A percentile compares a stretch with the other conserved stretches of the same genome.
phyloP scores from a whole-genome alignment of 2,113 vertebrate species.

The Silurus meridionalis region DNA sequence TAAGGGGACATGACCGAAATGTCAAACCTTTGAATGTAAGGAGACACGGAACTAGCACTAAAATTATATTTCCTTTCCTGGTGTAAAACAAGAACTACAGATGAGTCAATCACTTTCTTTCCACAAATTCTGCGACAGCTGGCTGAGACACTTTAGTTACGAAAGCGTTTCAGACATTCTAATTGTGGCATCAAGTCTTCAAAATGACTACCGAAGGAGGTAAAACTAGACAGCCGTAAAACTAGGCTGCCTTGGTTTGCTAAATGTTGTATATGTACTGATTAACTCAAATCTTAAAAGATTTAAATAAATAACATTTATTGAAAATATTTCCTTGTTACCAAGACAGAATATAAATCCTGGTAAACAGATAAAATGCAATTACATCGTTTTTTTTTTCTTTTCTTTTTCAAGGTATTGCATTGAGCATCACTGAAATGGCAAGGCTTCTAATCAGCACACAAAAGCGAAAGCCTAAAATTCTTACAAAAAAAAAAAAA shows the following conservation, averaged over 20 bases:
- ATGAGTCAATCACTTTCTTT: neutral
- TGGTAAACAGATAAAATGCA: conserved; percentile 50
- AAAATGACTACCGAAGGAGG: neutral
- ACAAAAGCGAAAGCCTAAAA: conserved; percentile 30
- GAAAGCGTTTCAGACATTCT: neutral
- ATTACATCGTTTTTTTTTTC: conserved; percentile 14
- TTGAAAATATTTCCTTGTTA: conserved; percentile 76
- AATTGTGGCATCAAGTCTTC: neutral
- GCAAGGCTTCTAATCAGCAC: conserved; percentile 24
- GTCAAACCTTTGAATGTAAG: neutral
- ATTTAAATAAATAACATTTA: conserved; percentile 79
- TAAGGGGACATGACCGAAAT: neutral
- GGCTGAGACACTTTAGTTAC: neutral
- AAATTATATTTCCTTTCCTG: conserved; percentile 13
- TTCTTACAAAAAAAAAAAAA: conserved; percentile 16
- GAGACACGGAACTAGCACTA: neutral
- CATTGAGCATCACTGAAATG: conserved; percentile 43
- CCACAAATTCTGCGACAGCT: neutral
- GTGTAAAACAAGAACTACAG: neutral
- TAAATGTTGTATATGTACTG: conserved; percentile 13
- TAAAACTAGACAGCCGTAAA: conserved; percentile 14
- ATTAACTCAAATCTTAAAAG: conserved; percentile 47
- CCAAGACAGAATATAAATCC: conserved; percentile 65
- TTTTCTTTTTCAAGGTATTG: neutral
- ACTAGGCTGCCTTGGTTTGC: conserved; percentile 32